phyloP scores from a whole-genome alignment of 1,140 invertebrate genomes.

The Helicoverpa armigera region DNA sequence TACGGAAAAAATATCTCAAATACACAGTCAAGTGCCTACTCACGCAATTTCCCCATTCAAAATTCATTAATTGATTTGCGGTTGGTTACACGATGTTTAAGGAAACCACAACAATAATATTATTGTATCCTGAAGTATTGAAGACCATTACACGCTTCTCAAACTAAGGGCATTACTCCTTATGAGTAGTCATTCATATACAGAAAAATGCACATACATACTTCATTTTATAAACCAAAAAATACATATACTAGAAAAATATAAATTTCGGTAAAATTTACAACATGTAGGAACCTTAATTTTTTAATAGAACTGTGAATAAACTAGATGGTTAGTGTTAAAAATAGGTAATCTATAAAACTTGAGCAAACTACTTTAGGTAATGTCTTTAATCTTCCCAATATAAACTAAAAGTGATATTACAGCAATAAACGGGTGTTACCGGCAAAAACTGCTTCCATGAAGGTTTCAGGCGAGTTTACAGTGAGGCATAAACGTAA shows the following conservation, averaged over 20 bases:
- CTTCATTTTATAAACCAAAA: no score
- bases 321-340: no score
- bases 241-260: no score
- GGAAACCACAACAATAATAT: slow-evolving; percentile 4
- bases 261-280: no score
- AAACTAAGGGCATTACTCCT: background rate
- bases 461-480: background rate
- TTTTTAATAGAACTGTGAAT: no score
- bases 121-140: background rate
- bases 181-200: background rate
- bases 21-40: background rate
- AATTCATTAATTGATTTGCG: background rate
- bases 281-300: no score
- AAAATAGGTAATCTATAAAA: no score
- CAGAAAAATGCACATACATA: no score
- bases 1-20: no score
- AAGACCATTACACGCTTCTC: background rate
- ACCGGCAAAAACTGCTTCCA: slow-evolving; percentile 4
- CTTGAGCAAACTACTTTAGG: background rate
- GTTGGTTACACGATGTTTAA: background rate
- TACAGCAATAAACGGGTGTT: slow-evolving; percentile 3
- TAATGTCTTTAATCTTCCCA: slow-evolving; percentile 21
- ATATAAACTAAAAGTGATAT: slow-evolving; percentile 26
- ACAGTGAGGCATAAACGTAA: slow-evolving; percentile 1
- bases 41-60: background rate